A percentile compares a stretch with the other conserved stretches of the same genome.
These are phyloP conservation scores for Scaptomyza flava DNA, from an alignment of 2,888 invertebrate species.

Conservation along the genomic window DNA sequence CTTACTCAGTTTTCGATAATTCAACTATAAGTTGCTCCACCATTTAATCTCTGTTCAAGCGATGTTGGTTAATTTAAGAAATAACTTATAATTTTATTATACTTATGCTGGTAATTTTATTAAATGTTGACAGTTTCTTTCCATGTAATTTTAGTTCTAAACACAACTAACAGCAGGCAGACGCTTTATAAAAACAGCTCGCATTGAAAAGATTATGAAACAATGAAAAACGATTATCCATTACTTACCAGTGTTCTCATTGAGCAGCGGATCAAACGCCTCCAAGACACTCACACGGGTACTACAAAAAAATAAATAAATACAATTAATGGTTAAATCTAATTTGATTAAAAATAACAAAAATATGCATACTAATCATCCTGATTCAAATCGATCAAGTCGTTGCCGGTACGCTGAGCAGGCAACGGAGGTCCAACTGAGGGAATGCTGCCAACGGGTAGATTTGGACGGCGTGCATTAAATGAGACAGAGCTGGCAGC, in stretches of 20 bases:
- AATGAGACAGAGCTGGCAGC: conserved; percentile 14
- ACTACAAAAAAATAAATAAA: conserved; percentile 67
- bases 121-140: conserved; percentile 7
- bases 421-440: conserved; percentile 44
- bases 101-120: conserved; percentile 15
- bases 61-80: background rate
- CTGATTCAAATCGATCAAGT: conserved; percentile 83
- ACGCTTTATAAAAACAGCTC: conserved; percentile 19
- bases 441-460: conserved; percentile 56
- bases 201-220: background rate
- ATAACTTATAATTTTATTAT: conserved; percentile 10
- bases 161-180: conserved; percentile 31
- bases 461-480: conserved; percentile 33
- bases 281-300: conserved; percentile 88
- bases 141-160: conserved; percentile 11
- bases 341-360: background rate
- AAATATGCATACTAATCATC: conserved; percentile 82
- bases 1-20: no score
- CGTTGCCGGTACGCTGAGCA: conserved; percentile 67
- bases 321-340: background rate
- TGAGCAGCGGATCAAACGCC: conserved; percentile 93
- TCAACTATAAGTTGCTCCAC: no score
- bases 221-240: background rate
- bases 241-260: conserved; percentile 85
- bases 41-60: no score